A percentile compares a stretch with the other conserved stretches of the same genome.
Conservation (phyloP, 2,113 vertebrate species). For the Scomber scombrus region DNA sequence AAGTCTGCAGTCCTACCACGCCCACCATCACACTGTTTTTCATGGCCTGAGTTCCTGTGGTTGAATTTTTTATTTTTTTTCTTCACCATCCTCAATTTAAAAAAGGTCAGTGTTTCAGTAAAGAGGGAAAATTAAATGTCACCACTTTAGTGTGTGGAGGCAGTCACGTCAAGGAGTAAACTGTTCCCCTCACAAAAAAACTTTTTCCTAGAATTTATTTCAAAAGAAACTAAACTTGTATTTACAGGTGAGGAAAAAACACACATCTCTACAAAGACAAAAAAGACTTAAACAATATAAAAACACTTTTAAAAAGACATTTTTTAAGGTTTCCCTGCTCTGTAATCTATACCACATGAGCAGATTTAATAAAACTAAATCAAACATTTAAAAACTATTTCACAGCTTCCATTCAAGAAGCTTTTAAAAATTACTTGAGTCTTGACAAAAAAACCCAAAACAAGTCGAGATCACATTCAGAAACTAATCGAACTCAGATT, state of each 20-base stretch:
- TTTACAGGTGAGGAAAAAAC: conserved; percentile 47
- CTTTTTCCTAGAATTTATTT: conserved; percentile 68
- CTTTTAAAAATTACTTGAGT: not conserved
- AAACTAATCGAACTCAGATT: conserved; percentile 26
- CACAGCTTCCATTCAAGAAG: conserved; percentile 23
- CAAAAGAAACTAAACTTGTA: conserved; percentile 39
- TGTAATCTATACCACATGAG: conserved; percentile 12
- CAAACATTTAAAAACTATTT: conserved; percentile 4
- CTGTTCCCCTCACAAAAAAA: not conserved
- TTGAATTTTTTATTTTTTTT: not conserved
- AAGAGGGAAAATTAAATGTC: conserved; percentile 26
- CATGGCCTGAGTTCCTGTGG: conserved; percentile 44
- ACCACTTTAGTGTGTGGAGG: not conserved
- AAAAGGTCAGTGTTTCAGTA: conserved; percentile 10
- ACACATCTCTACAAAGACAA: conserved; percentile 6
- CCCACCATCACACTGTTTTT: conserved; percentile 44
- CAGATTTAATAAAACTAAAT: conserved; percentile 34
- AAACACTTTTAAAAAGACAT: conserved; percentile 44
- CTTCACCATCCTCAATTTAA: conserved; percentile 34
- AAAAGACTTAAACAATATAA: conserved; percentile 36
- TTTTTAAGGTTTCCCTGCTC: conserved; percentile 8
- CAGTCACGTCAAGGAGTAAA: not conserved
- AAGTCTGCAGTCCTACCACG: conserved; percentile 31
- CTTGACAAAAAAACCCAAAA: not conserved
- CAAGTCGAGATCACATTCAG: not conserved